Conservation (phyloP, 2,888 invertebrate genomes). For the Stenolophus ochropezus region DNA sequence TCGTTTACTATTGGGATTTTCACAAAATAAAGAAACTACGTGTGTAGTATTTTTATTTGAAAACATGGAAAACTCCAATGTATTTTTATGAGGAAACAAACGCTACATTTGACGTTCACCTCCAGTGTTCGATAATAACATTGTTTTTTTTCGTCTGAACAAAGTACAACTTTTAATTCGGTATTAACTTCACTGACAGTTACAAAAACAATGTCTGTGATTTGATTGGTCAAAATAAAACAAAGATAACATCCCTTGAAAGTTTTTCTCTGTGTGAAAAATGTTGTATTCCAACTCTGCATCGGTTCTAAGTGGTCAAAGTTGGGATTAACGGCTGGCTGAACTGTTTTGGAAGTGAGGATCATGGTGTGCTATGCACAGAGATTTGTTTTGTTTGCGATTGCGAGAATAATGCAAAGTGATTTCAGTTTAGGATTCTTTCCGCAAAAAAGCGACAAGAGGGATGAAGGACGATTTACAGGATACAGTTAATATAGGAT, state of each 20-base stretch:
- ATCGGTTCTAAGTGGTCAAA: not conserved
- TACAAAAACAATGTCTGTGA: not conserved
- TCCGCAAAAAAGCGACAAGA: constrained; percentile 15
- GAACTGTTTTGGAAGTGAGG: constrained; percentile 17
- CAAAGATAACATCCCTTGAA: not conserved
- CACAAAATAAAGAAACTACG: too few relatives aligned
- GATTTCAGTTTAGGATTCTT: constrained; percentile 24
- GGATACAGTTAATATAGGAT: constrained; percentile 8
- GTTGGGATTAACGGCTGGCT: constrained; percentile 18
- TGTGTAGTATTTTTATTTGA: too few relatives aligned
- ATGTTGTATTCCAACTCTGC: not conserved
- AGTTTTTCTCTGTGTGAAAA: not conserved
- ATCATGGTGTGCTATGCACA: constrained; percentile 3
- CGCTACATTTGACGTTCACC: too few relatives aligned
- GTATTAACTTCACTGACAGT: not conserved
- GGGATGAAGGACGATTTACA: constrained; percentile 2
- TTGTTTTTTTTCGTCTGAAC: not conserved
- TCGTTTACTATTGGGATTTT: too few relatives aligned
- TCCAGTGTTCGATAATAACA: too few relatives aligned
- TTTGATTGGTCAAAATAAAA: not conserved
- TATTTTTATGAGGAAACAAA: too few relatives aligned
- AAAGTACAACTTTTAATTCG: not conserved
- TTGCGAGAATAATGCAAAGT: constrained; percentile 21
- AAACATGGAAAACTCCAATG: too few relatives aligned
- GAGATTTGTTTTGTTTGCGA: constrained; percentile 36